A percentile compares a stretch with the other conserved stretches of the same genome.
phyloP scores from a whole-genome alignment of 1,140 invertebrate species.

The Conopomorpha cramerella region DNA sequence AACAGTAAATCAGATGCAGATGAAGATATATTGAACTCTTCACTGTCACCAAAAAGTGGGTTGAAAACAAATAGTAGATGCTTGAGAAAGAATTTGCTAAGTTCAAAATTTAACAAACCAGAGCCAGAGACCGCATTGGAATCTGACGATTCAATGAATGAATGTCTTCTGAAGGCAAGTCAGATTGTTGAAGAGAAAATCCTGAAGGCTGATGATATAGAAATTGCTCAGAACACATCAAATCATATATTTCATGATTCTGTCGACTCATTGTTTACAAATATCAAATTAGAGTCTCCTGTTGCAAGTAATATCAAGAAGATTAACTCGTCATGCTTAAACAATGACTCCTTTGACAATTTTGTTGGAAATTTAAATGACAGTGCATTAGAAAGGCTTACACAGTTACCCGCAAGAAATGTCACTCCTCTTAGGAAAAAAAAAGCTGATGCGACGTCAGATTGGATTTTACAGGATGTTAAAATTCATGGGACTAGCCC shows the following conservation, averaged over 20 bases:
- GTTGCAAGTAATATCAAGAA: slow-evolving; percentile 20
- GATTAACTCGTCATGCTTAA: slow-evolving; percentile 21
- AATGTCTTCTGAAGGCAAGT: slow-evolving; percentile 48
- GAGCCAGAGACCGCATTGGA: slow-evolving; percentile 38
- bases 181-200: slow-evolving; percentile 49
- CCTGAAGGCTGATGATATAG: slow-evolving; percentile 12
- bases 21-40: slow-evolving; percentile 42
- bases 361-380: slow-evolving; percentile 51
- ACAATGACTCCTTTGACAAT: slow-evolving; percentile 58
- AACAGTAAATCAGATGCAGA: slow-evolving; percentile 31
- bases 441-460: slow-evolving; percentile 5
- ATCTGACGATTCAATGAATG: slow-evolving; percentile 58
- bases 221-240: slow-evolving; percentile 6
- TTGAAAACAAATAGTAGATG: slow-evolving; percentile 22
- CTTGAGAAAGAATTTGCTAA: slow-evolving; percentile 40
- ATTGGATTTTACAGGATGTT: slow-evolving; percentile 22
- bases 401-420: slow-evolving; percentile 29
- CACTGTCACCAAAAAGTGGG: slow-evolving; percentile 30
- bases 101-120: slow-evolving; percentile 37
- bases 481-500: slow-evolving; percentile 23
- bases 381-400: slow-evolving; percentile 40
- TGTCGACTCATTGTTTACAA: slow-evolving; percentile 35
- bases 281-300: slow-evolving; percentile 37
- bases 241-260: slow-evolving; percentile 16
- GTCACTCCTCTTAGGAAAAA: slow-evolving; percentile 10